A percentile compares a stretch with the other conserved stretches of the same genome.
Evolutionary conservation across 2,797 vertebrate genomes (phyloP).

Genomic region (Malacoraja senta): DNA sequence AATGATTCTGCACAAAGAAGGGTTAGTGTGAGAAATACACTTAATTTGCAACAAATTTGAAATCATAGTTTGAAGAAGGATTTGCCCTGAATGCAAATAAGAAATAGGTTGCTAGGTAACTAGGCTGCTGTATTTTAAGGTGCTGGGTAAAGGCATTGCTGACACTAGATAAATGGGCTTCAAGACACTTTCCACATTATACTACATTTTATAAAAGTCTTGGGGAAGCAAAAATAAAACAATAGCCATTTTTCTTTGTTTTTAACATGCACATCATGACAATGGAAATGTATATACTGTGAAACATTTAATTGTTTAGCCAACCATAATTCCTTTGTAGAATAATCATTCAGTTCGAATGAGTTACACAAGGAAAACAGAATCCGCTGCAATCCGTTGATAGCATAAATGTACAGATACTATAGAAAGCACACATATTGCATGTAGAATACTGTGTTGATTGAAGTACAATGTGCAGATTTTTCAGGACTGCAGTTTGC

Average conservation of each 20-base stretch:
- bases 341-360: not conserved
- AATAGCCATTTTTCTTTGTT: not conserved
- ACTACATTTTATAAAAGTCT: not conserved
- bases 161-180: not conserved
- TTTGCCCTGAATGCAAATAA: constrained; percentile 30
- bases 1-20: not conserved
- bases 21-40: not conserved
- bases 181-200: constrained; percentile 15
- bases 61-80: not conserved
- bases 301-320: not conserved
- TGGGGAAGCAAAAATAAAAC: not conserved
- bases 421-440: not conserved
- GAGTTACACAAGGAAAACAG: not conserved
- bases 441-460: not conserved
- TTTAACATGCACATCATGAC: not conserved
- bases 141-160: constrained; percentile 14
- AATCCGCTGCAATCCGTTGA: not conserved
- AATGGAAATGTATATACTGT: not conserved
- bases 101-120: constrained; percentile 36
- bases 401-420: not conserved
- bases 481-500: not conserved
- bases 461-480: not conserved
- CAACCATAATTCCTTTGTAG: not conserved
- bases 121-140: constrained; percentile 31
- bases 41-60: constrained; percentile 25